Evolutionary conservation across 2,888 invertebrate species (phyloP).

Genomic region (Philopedon plagiatum): DNA sequence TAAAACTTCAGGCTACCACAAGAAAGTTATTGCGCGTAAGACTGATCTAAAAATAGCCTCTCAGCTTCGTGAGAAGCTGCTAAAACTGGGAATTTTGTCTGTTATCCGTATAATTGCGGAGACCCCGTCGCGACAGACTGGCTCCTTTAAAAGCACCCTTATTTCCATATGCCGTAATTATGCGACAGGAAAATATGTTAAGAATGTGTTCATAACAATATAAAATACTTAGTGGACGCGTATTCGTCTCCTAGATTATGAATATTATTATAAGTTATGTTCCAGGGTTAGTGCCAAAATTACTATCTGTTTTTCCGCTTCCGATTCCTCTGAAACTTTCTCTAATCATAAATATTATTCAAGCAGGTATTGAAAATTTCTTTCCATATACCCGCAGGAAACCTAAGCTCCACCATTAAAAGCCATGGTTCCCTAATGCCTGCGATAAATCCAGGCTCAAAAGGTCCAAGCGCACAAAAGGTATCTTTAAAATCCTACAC

Average conservation of each 20-base stretch:
- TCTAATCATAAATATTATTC: too few relatives aligned
- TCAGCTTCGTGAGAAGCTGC: slow-evolving; percentile 24
- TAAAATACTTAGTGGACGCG: neutral
- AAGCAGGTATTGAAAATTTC: too few relatives aligned
- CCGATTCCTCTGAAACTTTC: too few relatives aligned
- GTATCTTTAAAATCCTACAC: too few relatives aligned
- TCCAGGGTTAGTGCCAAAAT: too few relatives aligned
- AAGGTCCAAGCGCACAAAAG: too few relatives aligned
- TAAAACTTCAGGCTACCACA: slow-evolving; percentile 5
- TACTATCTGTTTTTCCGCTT: too few relatives aligned
- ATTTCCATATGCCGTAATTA: slow-evolving; percentile 2
- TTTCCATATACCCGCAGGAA: too few relatives aligned
- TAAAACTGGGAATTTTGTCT: slow-evolving; percentile 12
- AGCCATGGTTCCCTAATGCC: too few relatives aligned
- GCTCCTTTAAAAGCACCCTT: slow-evolving; percentile 14
- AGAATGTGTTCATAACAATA: neutral
- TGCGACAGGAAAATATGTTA: neutral
- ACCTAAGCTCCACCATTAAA: too few relatives aligned
- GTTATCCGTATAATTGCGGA: slow-evolving; percentile 21
- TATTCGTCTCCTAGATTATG: neutral
- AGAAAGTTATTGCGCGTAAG: slow-evolving; percentile 8
- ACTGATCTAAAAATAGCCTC: slow-evolving; percentile 22
- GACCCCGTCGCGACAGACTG: slow-evolving; percentile 22
- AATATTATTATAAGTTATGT: too few relatives aligned
- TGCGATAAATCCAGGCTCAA: too few relatives aligned